Evolutionary conservation across 2,797 vertebrate genomes (phyloP).

Genomic region (Liasis olivaceus): DNA sequence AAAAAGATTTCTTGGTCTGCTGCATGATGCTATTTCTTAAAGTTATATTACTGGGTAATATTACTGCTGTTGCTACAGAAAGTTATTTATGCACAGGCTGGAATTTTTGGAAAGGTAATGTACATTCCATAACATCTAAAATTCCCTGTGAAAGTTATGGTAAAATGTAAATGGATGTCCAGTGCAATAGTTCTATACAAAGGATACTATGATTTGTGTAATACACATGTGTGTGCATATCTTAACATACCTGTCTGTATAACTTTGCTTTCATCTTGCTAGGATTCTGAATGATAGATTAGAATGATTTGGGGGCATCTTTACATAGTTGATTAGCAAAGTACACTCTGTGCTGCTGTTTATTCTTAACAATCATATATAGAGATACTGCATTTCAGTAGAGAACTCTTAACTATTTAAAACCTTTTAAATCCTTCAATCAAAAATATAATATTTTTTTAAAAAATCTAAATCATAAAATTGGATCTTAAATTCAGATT

Average conservation of each 20-base stretch:
- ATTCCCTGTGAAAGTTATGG: slow-evolving; percentile 59
- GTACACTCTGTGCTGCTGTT: slow-evolving; percentile 11
- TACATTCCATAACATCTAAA: slow-evolving; percentile 67
- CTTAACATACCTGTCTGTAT: slow-evolving; percentile 48
- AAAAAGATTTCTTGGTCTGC: slow-evolving; percentile 72
- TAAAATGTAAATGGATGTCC: slow-evolving; percentile 34
- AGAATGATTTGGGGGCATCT: slow-evolving; percentile 58
- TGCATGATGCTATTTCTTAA: slow-evolving; percentile 74
- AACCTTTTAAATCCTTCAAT: background rate
- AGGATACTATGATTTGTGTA: slow-evolving; percentile 37
- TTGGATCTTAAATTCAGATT: background rate
- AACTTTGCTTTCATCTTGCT: slow-evolving; percentile 61
- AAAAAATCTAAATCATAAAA: slow-evolving; percentile 1
- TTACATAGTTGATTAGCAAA: slow-evolving; percentile 23
- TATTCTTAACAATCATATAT: slow-evolving; percentile 35
- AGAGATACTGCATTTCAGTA: slow-evolving; percentile 32
- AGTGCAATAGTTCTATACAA: slow-evolving; percentile 20
- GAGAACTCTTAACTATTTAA: slow-evolving; percentile 40
- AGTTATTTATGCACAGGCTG: slow-evolving; percentile 68
- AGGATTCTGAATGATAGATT: slow-evolving; percentile 66
- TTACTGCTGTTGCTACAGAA: slow-evolving; percentile 55
- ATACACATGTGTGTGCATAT: background rate
- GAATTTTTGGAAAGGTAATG: slow-evolving; percentile 64
- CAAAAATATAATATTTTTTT: slow-evolving; percentile 6
- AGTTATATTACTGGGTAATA: slow-evolving; percentile 68